These are phyloP conservation scores for Malacosoma neustria DNA, from an alignment of 2,888 invertebrate species.

Conservation along the genomic window DNA sequence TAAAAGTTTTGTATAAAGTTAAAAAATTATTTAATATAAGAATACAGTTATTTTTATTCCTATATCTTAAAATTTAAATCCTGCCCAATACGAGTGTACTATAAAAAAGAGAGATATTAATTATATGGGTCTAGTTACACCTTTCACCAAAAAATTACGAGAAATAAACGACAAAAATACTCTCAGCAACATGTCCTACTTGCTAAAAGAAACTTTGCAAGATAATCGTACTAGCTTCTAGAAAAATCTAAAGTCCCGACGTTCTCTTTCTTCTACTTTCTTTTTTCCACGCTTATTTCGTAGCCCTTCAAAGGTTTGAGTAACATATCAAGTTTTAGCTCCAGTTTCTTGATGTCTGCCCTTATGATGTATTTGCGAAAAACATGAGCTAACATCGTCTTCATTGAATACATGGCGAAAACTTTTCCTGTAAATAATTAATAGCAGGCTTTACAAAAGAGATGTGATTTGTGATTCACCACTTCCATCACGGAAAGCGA, in stretches of 20 bases:
- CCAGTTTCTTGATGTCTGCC: conserved; percentile 4
- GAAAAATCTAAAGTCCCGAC: too few species aligned
- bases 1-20: too few species aligned
- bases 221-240: too few species aligned
- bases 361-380: conserved; percentile 15
- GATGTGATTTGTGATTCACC: not conserved
- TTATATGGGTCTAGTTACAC: conserved; percentile 30
- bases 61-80: too few species aligned
- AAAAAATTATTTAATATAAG: too few species aligned
- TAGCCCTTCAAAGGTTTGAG: conserved; percentile 4
- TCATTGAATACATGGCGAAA: conserved; percentile 4
- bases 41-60: too few species aligned
- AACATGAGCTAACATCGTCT: conserved; percentile 18
- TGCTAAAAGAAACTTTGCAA: not conserved
- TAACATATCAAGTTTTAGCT: conserved; percentile 4
- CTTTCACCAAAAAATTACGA: conserved; percentile 5
- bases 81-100: too few species aligned
- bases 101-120: conserved; percentile 28
- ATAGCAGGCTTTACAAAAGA: not conserved
- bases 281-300: not conserved
- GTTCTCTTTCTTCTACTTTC: too few species aligned
- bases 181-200: not conserved
- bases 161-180: not conserved
- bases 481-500: not conserved
- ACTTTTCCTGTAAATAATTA: not conserved